Percentiles rank a stretch among this genome's conserved stretches.
Evolutionary conservation across 2,888 invertebrate species (phyloP).

Genomic region (Argyra leucocephala): DNA sequence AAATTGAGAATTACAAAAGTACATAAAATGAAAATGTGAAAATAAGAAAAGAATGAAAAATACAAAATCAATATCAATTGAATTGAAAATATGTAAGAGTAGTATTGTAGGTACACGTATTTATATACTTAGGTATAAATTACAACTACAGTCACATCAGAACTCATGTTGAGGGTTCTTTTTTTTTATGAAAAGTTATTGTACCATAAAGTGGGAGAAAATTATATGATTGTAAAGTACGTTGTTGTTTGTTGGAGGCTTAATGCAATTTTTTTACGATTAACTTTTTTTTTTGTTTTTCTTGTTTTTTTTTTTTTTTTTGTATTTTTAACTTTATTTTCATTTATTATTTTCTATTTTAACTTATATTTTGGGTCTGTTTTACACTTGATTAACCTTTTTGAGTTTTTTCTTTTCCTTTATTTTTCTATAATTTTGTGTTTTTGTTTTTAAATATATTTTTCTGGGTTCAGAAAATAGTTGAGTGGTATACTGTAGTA

Average conservation of each 20-base stretch:
- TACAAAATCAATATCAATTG: not conserved
- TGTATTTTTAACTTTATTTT: not conserved
- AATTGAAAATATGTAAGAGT: not conserved
- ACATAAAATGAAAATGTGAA: not conserved
- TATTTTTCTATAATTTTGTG: not conserved
- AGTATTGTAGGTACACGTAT: too few species aligned
- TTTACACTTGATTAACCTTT: not conserved
- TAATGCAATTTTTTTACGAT: not conserved
- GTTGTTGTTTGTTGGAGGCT: not conserved
- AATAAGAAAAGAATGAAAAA: not conserved
- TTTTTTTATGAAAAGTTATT: not conserved
- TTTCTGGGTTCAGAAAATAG: not conserved
- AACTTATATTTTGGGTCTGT: not conserved
- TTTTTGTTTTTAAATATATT: not conserved
- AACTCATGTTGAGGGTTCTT: not conserved
- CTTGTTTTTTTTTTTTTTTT: not conserved
- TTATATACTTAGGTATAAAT: not conserved
- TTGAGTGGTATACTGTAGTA: not conserved
- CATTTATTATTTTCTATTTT: too few species aligned
- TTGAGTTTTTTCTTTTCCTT: not conserved
- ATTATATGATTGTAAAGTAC: not conserved
- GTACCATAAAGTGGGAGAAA: constrained; percentile 2
- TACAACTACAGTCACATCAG: not conserved
- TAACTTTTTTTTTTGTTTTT: not conserved
- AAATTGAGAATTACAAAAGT: too few species aligned